These are phyloP conservation scores for Sympetrum striolatum DNA, from an alignment of 2,888 invertebrate species.

Conservation along the genomic window DNA sequence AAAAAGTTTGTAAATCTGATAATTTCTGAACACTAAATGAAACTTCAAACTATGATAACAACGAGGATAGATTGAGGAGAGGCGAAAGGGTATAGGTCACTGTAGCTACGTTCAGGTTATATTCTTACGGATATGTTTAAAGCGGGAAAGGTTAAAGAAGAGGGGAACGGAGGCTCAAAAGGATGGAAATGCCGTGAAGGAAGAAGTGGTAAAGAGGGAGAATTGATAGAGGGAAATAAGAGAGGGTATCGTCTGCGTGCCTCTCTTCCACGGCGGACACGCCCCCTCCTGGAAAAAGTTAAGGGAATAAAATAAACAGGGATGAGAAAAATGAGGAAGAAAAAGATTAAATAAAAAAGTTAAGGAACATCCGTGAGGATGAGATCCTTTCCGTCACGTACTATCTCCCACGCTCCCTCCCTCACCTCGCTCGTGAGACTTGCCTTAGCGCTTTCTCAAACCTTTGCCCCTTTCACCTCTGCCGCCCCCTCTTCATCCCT, in stretches of 20 bases:
- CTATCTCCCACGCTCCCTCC: background rate
- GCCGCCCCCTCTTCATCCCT: background rate
- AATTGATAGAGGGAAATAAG: background rate
- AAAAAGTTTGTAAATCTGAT: too few species aligned
- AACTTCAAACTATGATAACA: too few species aligned
- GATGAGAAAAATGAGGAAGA: slow-evolving; percentile 24
- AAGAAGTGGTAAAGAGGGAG: background rate
- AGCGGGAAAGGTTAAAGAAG: too few species aligned
- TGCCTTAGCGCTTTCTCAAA: background rate
- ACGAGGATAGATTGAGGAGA: too few species aligned
- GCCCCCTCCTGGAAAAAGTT: slow-evolving; percentile 3
- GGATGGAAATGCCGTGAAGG: too few species aligned
- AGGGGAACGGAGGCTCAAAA: too few species aligned
- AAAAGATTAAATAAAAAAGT: slow-evolving; percentile 12
- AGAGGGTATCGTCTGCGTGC: background rate
- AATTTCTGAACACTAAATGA: too few species aligned
- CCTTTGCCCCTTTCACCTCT: background rate
- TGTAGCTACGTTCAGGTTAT: too few species aligned
- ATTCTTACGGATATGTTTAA: too few species aligned
- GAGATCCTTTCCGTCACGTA: slow-evolving; percentile 40
- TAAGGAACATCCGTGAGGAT: slow-evolving; percentile 24
- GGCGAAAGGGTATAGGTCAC: too few species aligned
- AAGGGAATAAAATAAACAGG: slow-evolving; percentile 13
- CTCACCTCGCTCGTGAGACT: background rate
- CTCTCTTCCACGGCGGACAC: background rate